Evolutionary conservation across 2,113 vertebrate genomes (phyloP).

Genomic region (Pygoscelis adeliae): DNA sequence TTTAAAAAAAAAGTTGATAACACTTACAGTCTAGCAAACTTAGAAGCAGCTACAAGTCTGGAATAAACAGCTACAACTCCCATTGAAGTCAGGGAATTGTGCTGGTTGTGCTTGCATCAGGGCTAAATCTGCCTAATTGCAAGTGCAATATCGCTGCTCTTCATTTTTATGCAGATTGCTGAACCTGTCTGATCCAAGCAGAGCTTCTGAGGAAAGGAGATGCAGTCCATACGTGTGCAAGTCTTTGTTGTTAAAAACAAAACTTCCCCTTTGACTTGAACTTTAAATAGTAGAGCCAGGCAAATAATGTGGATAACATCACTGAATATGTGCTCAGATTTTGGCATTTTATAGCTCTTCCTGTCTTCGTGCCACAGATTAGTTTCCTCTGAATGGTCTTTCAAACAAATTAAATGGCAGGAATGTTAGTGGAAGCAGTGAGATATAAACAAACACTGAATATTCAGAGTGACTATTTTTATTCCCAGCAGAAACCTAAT

Average conservation of each 20-base stretch:
- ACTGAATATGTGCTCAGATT: background rate
- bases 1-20: background rate
- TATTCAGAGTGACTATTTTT: constrained; percentile 54
- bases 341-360: background rate
- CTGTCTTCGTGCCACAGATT: constrained; percentile 11
- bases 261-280: constrained; percentile 38
- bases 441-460: constrained; percentile 60
- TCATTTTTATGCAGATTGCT: constrained; percentile 8
- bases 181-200: background rate
- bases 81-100: background rate
- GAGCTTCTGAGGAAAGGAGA: background rate
- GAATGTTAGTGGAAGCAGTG: constrained; percentile 22
- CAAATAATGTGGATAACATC: background rate
- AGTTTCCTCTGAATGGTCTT: constrained; percentile 38
- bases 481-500: constrained; percentile 30
- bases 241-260: constrained; percentile 1
- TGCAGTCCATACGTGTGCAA: background rate
- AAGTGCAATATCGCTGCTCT: background rate
- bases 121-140: background rate
- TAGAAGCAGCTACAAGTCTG: background rate
- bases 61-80: background rate
- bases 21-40: background rate
- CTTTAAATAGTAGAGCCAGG: background rate
- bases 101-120: background rate
- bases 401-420: constrained; percentile 49